These are phyloP conservation scores for Kryptopterus vitreolus DNA, from an alignment of 2,797 vertebrate species.

Conservation along the genomic window DNA sequence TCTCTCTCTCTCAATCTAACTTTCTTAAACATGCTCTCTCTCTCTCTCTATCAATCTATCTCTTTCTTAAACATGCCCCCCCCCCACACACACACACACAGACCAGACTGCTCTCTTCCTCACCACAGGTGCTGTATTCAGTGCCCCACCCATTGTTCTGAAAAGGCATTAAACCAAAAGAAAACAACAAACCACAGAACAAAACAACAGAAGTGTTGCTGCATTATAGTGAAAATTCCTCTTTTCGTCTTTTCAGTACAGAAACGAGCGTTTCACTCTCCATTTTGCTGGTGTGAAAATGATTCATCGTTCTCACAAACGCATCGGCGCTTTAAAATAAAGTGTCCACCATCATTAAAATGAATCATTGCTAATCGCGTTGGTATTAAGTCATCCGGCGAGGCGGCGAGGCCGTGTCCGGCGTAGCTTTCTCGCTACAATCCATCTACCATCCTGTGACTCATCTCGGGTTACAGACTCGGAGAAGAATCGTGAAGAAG, in stretches of 20 bases:
- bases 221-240: neutral
- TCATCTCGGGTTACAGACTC: constrained; percentile 4
- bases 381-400: too few relatives aligned
- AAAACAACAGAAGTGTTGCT: neutral
- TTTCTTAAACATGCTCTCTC: too few relatives aligned
- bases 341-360: too few relatives aligned
- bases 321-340: too few relatives aligned
- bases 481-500: neutral
- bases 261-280: too few relatives aligned
- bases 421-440: neutral
- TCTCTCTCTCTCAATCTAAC: too few relatives aligned
- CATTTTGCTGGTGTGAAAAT: too few relatives aligned
- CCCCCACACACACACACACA: constrained; percentile 26
- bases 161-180: constrained; percentile 36
- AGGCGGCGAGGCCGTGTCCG: neutral
- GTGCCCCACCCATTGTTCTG: constrained; percentile 29
- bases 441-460: neutral
- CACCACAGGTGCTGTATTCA: constrained; percentile 47
- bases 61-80: neutral
- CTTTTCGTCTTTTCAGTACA: neutral
- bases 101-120: neutral
- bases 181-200: constrained; percentile 18
- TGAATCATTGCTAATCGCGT: too few relatives aligned
- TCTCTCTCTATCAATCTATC: too few relatives aligned
- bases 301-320: neutral